These are phyloP conservation scores for Elegia similella DNA, from an alignment of 2,888 invertebrate species.

Conservation along the genomic window DNA sequence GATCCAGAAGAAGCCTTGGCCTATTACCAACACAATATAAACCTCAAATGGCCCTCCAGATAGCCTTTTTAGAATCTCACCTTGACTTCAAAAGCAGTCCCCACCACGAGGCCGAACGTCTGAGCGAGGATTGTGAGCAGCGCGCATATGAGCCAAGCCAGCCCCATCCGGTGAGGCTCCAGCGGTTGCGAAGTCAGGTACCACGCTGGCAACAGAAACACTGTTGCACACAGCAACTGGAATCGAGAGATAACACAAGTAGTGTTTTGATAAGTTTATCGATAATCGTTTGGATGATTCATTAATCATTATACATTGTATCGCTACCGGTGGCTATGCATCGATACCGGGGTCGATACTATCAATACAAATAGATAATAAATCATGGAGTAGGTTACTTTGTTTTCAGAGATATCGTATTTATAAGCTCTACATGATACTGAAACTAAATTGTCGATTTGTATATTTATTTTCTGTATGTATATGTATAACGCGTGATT, in stretches of 20 bases:
- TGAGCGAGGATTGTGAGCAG: constrained; percentile 88
- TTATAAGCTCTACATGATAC: too few relatives aligned
- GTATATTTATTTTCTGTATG: too few relatives aligned
- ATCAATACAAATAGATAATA: too few relatives aligned
- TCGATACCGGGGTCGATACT: too few relatives aligned
- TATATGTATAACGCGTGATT: too few relatives aligned
- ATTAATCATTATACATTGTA: too few relatives aligned
- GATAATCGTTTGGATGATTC: too few relatives aligned
- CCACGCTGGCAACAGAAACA: constrained; percentile 88
- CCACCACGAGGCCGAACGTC: constrained; percentile 87
- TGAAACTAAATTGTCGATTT: too few relatives aligned
- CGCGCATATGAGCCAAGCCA: constrained; percentile 85
- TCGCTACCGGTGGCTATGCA: too few relatives aligned
- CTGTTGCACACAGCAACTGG: constrained; percentile 87
- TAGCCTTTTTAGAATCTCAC: constrained; percentile 47
- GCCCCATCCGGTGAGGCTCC: constrained; percentile 81
- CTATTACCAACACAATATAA: too few relatives aligned
- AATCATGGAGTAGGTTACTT: background rate
- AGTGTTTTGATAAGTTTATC: constrained; percentile 18
- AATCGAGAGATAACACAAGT: constrained; percentile 29
- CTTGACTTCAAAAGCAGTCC: constrained; percentile 86
- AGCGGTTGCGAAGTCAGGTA: constrained; percentile 89
- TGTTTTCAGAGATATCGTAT: background rate
- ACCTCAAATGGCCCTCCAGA: too few relatives aligned
- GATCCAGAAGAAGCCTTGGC: too few relatives aligned